phyloP scores from a whole-genome alignment of 2,113 vertebrate species.

The Stigmatopora nigra region DNA sequence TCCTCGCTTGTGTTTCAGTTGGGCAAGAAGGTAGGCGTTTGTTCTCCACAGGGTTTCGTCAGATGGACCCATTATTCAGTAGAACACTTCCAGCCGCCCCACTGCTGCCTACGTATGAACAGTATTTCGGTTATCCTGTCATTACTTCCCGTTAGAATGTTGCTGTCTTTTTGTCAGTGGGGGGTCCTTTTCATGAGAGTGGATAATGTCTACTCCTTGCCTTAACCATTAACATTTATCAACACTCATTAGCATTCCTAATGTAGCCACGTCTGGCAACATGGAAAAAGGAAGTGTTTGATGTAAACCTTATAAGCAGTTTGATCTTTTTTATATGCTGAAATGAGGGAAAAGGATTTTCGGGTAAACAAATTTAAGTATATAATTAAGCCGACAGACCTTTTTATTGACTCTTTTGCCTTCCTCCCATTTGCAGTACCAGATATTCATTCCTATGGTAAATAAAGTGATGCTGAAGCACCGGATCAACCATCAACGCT shows the following conservation, averaged over 20 bases:
- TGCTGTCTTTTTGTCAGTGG: constrained; percentile 56
- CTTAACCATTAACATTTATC: constrained; percentile 10
- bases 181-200: constrained; percentile 51
- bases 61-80: constrained; percentile 32
- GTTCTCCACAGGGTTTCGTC: constrained; percentile 20
- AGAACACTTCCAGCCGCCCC: constrained; percentile 23
- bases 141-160: constrained; percentile 61
- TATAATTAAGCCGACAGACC: constrained; percentile 22
- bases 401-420: constrained; percentile 39
- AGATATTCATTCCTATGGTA: constrained; percentile 98
- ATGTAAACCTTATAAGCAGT: constrained; percentile 24
- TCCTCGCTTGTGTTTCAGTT: constrained; percentile 95
- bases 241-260: constrained; percentile 23
- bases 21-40: constrained; percentile 89
- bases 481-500: constrained; percentile 93
- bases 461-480: constrained; percentile 95
- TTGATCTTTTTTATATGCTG: constrained; percentile 36
- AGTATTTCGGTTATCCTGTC: constrained; percentile 30
- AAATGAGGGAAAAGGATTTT: constrained; percentile 14
- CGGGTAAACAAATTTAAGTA: constrained; percentile 15
- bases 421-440: constrained; percentile 76
- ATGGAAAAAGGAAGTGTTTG: constrained; percentile 39
- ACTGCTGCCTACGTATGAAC: constrained; percentile 39
- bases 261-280: constrained; percentile 31
- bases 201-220: constrained; percentile 37